These are phyloP conservation scores for Metopolophium dirhodum DNA, from an alignment of 1,140 invertebrate genomes.

Conservation along the genomic window DNA sequence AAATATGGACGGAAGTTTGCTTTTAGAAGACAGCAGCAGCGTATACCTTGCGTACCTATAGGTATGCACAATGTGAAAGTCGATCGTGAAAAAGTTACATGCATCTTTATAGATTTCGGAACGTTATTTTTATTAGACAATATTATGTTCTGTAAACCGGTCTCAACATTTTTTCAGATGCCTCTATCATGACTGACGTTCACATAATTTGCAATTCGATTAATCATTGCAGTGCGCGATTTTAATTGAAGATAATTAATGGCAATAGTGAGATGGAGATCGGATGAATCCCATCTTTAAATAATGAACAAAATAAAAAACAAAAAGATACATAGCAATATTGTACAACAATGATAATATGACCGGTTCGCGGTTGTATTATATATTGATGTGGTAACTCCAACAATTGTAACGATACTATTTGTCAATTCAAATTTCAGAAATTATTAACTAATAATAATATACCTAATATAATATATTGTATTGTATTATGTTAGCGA, in stretches of 20 bases:
- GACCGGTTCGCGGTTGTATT: neutral
- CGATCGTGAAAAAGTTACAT: conserved; percentile 1
- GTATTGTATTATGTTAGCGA: too few species aligned
- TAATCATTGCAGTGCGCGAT: neutral
- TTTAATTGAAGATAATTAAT: neutral
- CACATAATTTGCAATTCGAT: neutral
- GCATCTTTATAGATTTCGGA: neutral
- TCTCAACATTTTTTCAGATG: neutral
- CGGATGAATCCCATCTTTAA: neutral
- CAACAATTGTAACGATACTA: neutral
- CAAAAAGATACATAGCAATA: neutral
- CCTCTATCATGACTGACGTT: neutral
- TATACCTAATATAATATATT: too few species aligned
- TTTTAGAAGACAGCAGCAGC: neutral
- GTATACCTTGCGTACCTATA: neutral
- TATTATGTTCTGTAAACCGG: neutral
- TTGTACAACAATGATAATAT: neutral
- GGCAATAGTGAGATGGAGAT: neutral
- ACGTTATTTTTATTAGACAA: neutral
- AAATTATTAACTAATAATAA: neutral
- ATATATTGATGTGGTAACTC: neutral
- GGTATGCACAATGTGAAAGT: neutral
- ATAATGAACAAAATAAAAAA: neutral
- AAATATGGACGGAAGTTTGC: neutral
- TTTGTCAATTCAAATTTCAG: neutral